These are phyloP conservation scores for Tetramorium alpestre DNA, from an alignment of 1,140 invertebrate species.

Conservation along the genomic window DNA sequence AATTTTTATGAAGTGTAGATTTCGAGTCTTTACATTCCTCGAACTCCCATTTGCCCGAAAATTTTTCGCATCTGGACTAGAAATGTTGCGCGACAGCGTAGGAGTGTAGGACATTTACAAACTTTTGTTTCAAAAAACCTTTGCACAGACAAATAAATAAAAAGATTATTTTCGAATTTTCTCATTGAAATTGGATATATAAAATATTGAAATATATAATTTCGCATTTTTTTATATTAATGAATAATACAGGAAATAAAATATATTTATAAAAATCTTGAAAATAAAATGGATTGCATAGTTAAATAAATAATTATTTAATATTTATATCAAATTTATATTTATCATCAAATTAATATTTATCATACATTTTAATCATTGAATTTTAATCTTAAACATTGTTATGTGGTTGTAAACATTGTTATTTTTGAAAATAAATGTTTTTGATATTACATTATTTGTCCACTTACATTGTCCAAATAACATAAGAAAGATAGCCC, in stretches of 20 bases:
- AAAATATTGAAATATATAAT: not conserved
- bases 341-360: too few species aligned
- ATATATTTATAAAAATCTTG: not conserved
- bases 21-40: not conserved
- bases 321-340: not conserved
- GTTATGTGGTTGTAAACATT: not conserved
- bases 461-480: not conserved
- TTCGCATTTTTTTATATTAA: not conserved
- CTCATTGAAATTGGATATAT: not conserved
- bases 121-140: not conserved
- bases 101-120: not conserved
- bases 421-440: not conserved
- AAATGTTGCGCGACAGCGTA: not conserved
- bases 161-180: not conserved
- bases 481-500: not conserved
- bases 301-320: not conserved
- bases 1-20: slow-evolving; percentile 9
- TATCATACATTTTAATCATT: not conserved
- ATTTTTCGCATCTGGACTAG: not conserved
- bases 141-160: not conserved
- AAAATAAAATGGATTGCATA: not conserved
- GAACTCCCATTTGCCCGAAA: not conserved
- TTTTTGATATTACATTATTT: not conserved
- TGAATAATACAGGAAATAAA: not conserved
- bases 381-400: not conserved